Evolutionary conservation across 2,113 vertebrate species (phyloP).

Genomic region (Dasyurus viverrinus): DNA sequence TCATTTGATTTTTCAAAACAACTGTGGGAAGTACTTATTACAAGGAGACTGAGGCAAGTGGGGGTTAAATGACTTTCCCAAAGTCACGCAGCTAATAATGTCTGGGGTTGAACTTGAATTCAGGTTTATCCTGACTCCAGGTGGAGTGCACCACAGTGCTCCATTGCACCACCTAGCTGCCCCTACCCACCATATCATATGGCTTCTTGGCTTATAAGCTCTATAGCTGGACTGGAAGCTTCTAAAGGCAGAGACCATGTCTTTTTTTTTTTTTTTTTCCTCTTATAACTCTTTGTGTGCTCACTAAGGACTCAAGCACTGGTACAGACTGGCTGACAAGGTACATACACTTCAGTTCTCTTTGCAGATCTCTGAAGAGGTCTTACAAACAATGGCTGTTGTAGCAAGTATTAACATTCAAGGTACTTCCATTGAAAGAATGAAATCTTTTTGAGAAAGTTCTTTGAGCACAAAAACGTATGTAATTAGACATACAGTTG

Average conservation of each 20-base stretch:
- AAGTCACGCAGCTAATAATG: background rate
- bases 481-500: constrained; percentile 59
- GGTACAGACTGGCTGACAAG: constrained; percentile 7
- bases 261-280: constrained; percentile 24
- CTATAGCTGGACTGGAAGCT: background rate
- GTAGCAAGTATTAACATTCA: constrained; percentile 61
- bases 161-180: background rate
- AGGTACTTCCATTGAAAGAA: constrained; percentile 60
- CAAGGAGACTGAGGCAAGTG: background rate
- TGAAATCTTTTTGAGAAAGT: constrained; percentile 51
- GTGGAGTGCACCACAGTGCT: too few relatives aligned
- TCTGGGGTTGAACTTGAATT: background rate
- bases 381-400: constrained; percentile 50
- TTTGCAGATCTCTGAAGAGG: constrained; percentile 51
- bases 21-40: background rate
- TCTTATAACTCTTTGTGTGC: background rate
- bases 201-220: background rate
- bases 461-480: constrained; percentile 49
- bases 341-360: constrained; percentile 9
- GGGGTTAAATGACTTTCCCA: background rate
- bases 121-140: background rate
- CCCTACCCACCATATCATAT: background rate
- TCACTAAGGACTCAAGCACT: background rate
- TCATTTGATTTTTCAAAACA: background rate
- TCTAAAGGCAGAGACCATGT: constrained; percentile 2